Conservation (phyloP, 2,113 vertebrate species). For the Oxyruncus cristatus region DNA sequence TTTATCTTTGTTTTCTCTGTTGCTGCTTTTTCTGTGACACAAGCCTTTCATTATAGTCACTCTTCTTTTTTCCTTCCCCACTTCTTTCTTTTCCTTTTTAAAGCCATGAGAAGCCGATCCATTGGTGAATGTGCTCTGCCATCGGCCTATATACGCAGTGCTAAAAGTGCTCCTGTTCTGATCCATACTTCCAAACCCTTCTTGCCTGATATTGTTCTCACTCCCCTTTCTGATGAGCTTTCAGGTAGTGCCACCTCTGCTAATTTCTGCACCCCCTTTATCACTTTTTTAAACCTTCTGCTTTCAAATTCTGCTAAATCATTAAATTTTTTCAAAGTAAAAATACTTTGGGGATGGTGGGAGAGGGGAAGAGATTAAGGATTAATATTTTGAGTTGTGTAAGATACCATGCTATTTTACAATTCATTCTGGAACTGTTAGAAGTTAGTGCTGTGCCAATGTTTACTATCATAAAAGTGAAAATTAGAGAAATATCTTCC, state of each 20-base stretch:
- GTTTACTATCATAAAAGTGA: constrained; percentile 22
- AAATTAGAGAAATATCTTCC: neutral
- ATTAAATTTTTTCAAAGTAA: constrained; percentile 75
- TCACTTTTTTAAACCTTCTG: constrained; percentile 78
- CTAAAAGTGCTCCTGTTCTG: constrained; percentile 99
- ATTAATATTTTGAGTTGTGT: constrained; percentile 72
- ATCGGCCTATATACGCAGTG: constrained; percentile 99
- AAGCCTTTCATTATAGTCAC: constrained; percentile 83
- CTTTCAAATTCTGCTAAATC: constrained; percentile 79
- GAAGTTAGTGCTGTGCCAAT: constrained; percentile 85
- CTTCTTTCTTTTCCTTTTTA: constrained; percentile 85
- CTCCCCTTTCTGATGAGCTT: constrained; percentile 99
- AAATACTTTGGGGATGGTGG: constrained; percentile 71
- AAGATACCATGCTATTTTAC: constrained; percentile 69
- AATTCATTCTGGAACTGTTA: constrained; percentile 79
- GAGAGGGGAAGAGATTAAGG: constrained; percentile 71
- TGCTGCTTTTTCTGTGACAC: constrained; percentile 83
- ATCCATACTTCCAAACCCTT: constrained; percentile 99
- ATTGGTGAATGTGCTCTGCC: constrained; percentile 99
- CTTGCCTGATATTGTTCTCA: constrained; percentile 96
- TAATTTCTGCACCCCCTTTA: constrained; percentile 87
- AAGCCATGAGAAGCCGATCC: constrained; percentile 99
- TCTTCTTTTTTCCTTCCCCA: constrained; percentile 81
- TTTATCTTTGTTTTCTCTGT: constrained; percentile 82
- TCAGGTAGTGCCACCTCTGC: constrained; percentile 97